These are phyloP conservation scores for Lasioglossum malachurum DNA, from an alignment of 2,888 invertebrate species.

Conservation along the genomic window DNA sequence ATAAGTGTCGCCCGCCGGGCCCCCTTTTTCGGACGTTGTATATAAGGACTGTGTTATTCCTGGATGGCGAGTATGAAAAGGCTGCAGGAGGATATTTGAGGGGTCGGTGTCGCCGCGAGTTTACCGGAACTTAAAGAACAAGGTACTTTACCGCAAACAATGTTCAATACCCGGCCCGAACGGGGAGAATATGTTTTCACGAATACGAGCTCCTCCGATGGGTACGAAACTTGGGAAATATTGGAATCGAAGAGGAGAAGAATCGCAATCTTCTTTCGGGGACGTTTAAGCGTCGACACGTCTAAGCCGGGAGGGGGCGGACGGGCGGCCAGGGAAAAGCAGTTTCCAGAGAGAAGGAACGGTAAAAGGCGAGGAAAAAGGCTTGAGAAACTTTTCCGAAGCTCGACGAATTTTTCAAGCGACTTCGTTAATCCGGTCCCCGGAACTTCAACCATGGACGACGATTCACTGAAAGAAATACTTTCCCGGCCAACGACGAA, in stretches of 20 bases:
- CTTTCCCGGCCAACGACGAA: constrained; percentile 2
- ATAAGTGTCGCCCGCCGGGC: no score
- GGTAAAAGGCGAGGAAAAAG: constrained; percentile 19
- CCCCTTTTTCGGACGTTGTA: no score
- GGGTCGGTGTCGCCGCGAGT: not conserved
- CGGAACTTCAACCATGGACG: constrained; percentile 25
- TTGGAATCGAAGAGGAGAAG: constrained; percentile 29
- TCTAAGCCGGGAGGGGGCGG: not conserved
- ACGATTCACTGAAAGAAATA: constrained; percentile 35
- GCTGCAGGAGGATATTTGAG: not conserved
- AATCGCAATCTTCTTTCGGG: constrained; percentile 43
- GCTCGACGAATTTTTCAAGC: constrained; percentile 49
- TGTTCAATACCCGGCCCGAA: constrained; percentile 1
- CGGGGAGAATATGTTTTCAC: constrained; percentile 9
- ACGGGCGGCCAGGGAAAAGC: not conserved
- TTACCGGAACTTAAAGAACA: constrained; percentile 17
- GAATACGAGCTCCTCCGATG: constrained; percentile 8
- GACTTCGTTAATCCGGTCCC: constrained; percentile 45
- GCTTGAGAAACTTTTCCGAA: constrained; percentile 24
- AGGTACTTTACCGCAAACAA: constrained; percentile 22
- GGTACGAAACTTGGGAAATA: constrained; percentile 25
- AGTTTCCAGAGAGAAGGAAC: constrained; percentile 14
- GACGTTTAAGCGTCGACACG: constrained; percentile 26
- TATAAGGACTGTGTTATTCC: no score
- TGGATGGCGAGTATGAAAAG: no score